Conservation (phyloP, 2,113 vertebrate species). For the Acrocephalus kingi region DNA sequence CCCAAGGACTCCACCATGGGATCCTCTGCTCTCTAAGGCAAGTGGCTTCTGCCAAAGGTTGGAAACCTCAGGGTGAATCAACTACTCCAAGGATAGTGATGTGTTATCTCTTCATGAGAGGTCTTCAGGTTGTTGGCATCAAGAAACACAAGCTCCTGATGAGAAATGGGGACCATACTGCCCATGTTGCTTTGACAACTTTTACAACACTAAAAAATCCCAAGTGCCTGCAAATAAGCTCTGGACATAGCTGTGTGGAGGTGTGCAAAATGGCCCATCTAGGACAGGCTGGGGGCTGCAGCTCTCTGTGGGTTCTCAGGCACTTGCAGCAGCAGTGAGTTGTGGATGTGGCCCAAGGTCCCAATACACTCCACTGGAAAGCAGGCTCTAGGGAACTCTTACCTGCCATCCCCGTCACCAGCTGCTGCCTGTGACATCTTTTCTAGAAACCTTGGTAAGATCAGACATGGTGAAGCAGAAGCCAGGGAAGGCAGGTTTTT, state of each 20-base stretch:
- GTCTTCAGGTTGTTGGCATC: not conserved
- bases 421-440: not conserved
- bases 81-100: not conserved
- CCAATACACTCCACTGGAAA: not conserved
- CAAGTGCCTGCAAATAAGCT: not conserved
- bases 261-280: not conserved
- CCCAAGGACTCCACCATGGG: fast-evolving
- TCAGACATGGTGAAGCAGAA: not conserved
- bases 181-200: not conserved
- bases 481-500: not conserved
- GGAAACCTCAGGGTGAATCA: not conserved
- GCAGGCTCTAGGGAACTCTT: not conserved
- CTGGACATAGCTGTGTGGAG: not conserved
- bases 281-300: not conserved
- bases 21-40: not conserved
- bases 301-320: not conserved
- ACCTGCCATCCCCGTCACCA: not conserved
- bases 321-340: not conserved
- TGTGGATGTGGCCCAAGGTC: not conserved
- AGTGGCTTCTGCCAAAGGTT: not conserved
- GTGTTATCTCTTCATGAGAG: not conserved
- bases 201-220: not conserved
- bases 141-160: not conserved
- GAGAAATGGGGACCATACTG: not conserved
- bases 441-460: not conserved